Evolutionary conservation across 2,888 invertebrate genomes (phyloP).

Genomic region (Leistus spinibarbis): DNA sequence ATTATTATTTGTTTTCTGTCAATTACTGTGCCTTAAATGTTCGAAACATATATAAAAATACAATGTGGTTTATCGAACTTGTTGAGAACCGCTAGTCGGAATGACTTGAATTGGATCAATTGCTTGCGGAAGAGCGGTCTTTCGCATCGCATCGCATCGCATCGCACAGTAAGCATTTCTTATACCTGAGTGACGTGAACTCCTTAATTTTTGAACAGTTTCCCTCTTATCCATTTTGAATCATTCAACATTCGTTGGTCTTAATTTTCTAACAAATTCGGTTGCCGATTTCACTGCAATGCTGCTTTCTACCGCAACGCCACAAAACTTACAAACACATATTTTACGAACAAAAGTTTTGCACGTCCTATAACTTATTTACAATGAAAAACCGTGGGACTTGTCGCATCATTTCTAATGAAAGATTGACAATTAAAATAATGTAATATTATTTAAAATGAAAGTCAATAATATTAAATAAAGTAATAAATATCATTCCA

Average conservation of each 20-base stretch:
- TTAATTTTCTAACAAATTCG: not conserved
- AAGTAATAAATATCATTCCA: too few relatives aligned
- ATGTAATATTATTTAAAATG: too few relatives aligned
- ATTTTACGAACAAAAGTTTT: not conserved
- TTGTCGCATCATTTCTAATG: too few relatives aligned
- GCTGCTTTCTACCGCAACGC: not conserved
- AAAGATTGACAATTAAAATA: too few relatives aligned
- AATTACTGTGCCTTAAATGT: too few relatives aligned
- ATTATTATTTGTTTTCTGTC: too few relatives aligned
- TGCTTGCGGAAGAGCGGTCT: constrained; percentile 1
- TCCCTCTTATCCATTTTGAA: not conserved
- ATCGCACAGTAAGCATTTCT: constrained; percentile 12
- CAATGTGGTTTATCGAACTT: not conserved
- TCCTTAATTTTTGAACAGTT: not conserved
- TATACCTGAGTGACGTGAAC: constrained; percentile 17
- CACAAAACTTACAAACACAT: not conserved
- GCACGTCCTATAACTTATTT: too few relatives aligned
- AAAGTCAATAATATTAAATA: too few relatives aligned
- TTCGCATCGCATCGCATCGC: too few relatives aligned
- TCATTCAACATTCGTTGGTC: not conserved
- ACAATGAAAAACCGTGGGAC: too few relatives aligned
- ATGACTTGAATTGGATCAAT: constrained; percentile 6
- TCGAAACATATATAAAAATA: too few relatives aligned
- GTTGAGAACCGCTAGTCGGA: not conserved
- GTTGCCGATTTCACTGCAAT: not conserved